Conservation (phyloP, 2,888 invertebrate genomes). For the Aphidoletes aphidimyza region DNA sequence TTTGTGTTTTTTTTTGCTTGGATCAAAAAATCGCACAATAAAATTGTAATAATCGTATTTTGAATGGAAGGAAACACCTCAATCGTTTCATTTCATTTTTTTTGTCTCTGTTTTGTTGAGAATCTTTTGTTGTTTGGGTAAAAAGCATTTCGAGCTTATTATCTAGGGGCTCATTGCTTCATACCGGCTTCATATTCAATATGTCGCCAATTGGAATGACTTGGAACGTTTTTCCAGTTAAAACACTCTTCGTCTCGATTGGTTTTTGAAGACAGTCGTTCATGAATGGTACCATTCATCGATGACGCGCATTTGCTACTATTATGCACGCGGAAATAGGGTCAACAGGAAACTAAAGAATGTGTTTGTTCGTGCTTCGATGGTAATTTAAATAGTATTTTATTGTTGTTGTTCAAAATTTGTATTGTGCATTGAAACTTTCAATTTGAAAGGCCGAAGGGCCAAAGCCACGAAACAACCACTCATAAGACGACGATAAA, state of each 20-base stretch:
- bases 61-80: not conserved
- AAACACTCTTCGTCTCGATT: not conserved
- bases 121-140: not conserved
- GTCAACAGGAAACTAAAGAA: constrained; percentile 44
- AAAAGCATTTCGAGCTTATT: not conserved
- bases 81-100: not conserved
- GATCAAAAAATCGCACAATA: not conserved
- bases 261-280: not conserved
- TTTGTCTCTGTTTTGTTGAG: not conserved
- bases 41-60: not conserved
- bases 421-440: too few relatives aligned
- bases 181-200: too few relatives aligned
- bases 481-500: not conserved
- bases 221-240: not conserved
- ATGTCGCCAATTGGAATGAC: not conserved
- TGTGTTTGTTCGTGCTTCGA: not conserved
- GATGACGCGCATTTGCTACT: not conserved
- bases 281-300: not conserved
- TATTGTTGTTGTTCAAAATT: not conserved
- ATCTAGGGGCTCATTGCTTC: too few relatives aligned
- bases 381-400: constrained; percentile 2
- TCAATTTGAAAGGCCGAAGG: not conserved
- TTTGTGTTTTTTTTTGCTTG: too few relatives aligned
- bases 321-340: constrained; percentile 32
- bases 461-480: not conserved